Conservation (phyloP, 2,113 vertebrate species). For the Alligator mississippiensis region DNA sequence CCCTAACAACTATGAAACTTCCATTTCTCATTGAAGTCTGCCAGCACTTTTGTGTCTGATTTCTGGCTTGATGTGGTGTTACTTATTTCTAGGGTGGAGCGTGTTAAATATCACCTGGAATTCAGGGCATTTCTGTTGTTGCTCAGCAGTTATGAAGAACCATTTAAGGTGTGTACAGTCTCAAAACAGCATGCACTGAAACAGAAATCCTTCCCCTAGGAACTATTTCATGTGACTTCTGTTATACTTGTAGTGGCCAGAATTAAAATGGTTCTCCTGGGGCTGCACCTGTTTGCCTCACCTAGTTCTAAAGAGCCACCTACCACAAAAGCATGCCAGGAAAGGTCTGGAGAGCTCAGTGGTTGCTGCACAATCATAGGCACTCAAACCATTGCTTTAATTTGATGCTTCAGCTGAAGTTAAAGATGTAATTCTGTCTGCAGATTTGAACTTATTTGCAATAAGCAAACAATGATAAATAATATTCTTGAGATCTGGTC, state of each 20-base stretch:
- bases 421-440: background rate
- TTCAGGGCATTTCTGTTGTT: background rate
- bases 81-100: background rate
- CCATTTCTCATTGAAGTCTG: too few species aligned
- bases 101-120: background rate
- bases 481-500: background rate
- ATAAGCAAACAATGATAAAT: too few species aligned
- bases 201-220: background rate
- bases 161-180: background rate
- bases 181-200: background rate
- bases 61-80: background rate
- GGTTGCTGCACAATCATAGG: background rate
- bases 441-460: too few species aligned
- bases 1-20: too few species aligned
- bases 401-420: background rate
- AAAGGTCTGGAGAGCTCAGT: background rate
- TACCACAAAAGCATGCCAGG: background rate
- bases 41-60: background rate
- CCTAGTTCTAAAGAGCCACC: background rate
- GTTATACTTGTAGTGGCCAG: background rate
- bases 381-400: background rate
- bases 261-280: background rate
- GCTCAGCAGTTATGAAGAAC: background rate
- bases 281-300: background rate
- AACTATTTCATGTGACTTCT: background rate